A percentile compares a stretch with the other conserved stretches of the same genome.
Conservation (phyloP, 2,797 vertebrate species). For the Sphaeramia orbicularis region DNA sequence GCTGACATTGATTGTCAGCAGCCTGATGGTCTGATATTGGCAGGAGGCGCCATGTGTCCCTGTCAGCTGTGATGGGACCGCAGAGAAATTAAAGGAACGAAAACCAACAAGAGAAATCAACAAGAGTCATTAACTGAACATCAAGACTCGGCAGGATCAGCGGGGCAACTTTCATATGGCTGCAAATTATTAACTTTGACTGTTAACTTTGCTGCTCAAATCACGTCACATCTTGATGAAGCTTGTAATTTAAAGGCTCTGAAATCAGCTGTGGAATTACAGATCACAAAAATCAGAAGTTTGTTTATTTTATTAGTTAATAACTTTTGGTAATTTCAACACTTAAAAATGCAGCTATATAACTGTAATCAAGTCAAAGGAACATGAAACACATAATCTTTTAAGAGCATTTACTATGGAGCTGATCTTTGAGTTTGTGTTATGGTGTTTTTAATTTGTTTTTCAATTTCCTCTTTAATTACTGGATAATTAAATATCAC, state of each 20-base stretch:
- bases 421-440: constrained; percentile 7
- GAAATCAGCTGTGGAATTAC: not conserved
- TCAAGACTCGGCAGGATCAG: constrained; percentile 14
- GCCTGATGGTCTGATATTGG: constrained; percentile 50
- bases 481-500: constrained; percentile 14
- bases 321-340: too few species aligned
- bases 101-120: constrained; percentile 50
- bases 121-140: constrained; percentile 26
- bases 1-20: constrained; percentile 56
- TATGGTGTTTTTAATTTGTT: constrained; percentile 9
- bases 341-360: constrained; percentile 4
- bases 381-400: not conserved
- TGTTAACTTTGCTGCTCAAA: constrained; percentile 40
- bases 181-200: constrained; percentile 36
- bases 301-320: too few species aligned
- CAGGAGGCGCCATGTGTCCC: constrained; percentile 48
- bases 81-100: constrained; percentile 30
- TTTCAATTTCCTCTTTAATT: constrained; percentile 3
- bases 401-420: constrained; percentile 1
- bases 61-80: constrained; percentile 43
- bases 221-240: constrained; percentile 19
- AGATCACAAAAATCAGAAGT: too few species aligned
- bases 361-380: not conserved
- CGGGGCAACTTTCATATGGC: constrained; percentile 7
- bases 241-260: constrained; percentile 36